Evolutionary conservation across 1,140 invertebrate species (phyloP), one percentile per base, ranked within the genome.

Genomic region (Drosophila kurseongensis): DNA sequence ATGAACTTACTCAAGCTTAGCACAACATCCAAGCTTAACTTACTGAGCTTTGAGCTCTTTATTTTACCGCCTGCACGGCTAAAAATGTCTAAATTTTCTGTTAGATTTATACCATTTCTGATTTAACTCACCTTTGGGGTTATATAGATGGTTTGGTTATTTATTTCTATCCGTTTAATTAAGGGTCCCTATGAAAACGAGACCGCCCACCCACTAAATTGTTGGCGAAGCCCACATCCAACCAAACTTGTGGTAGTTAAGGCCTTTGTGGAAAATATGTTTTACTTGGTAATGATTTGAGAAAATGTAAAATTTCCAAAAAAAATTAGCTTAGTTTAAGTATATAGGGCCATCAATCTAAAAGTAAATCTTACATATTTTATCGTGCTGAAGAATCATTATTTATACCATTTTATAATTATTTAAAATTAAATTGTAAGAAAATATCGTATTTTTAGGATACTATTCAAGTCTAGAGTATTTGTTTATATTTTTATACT

Each of bases 111-210:
- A 4, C 16, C 18, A 12, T 32, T 36, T 29, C 13, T 67, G 36
- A 66, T 66, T 42, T 29, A 23, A 44, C 14, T 32, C 16, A 66
- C 60, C 63, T 66, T 65, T 23, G n/a, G 58, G 32, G 59, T 12
- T 36, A 29, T 9, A 12, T n/a, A 4, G 38, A 10, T 18, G 10
- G 5, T 16, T 13, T 14, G 13, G 1, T 29, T 23, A 23, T 23
- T 18, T 48, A 59, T 48, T 77, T 67, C 51, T 67, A 76, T 72
- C 27, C 51, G 61, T 71, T 89, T 88, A 88, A 88, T 88, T 88
- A 88, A 79, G 62, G 79, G 63, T 54, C 52, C 27, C 60, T 48
- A 76, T 76, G 75, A 61, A 75, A 80, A 71, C 62, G 32, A 63
- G 12, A 8, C 36, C 14, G 40, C 35, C 29, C 16, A 47, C 13